Evolutionary conservation across 2,888 invertebrate genomes (phyloP).

Genomic region (Drosophila pegasa): DNA sequence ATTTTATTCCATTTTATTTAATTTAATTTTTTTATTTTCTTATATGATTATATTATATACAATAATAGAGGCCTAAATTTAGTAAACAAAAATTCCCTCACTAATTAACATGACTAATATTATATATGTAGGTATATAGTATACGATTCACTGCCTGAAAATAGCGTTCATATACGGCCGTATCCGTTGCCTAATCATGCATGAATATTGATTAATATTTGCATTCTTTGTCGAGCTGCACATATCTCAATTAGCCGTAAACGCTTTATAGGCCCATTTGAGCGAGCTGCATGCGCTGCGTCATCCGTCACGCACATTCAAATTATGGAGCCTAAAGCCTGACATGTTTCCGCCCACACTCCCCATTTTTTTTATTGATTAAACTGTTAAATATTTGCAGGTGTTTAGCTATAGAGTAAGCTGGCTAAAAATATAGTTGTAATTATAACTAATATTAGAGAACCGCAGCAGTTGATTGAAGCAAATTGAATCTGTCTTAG

Average conservation of each 20-base stretch:
- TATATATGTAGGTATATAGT: no score
- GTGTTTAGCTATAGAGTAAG: no score
- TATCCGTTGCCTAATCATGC: constrained; percentile 6
- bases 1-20: no score
- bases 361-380: constrained; percentile 3
- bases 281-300: constrained; percentile 26
- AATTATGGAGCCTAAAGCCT: neutral
- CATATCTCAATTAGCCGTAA: constrained; percentile 37
- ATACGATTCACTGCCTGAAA: neutral
- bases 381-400: neutral
- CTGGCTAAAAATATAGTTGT: no score
- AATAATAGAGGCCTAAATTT: no score
- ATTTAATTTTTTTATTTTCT: no score
- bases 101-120: neutral
- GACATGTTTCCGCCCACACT: constrained; percentile 10
- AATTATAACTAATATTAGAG: no score
- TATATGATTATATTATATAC: no score
- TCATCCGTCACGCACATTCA: constrained; percentile 43
- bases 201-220: constrained; percentile 9
- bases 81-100: no score
- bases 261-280: constrained; percentile 47
- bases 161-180: neutral
- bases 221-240: constrained; percentile 2
- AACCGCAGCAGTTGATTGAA: no score
- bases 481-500: no score